Conservation (phyloP, 2,888 invertebrate species). For the Psylliodes chrysocephalus region DNA sequence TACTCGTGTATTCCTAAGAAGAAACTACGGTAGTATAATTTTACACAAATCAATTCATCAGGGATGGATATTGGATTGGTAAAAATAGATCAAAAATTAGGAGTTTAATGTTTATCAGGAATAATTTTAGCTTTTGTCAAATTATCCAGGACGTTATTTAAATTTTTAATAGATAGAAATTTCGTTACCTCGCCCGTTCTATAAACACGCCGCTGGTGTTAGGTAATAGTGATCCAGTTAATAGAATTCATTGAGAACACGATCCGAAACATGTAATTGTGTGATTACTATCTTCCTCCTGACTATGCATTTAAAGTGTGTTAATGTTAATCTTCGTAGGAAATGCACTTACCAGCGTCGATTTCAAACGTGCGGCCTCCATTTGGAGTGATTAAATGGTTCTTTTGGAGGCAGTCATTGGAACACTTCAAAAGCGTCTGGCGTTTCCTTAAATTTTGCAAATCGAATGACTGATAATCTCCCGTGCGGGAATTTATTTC, state of each 20-base stretch:
- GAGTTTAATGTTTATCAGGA: too few species aligned
- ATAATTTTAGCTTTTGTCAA: too few species aligned
- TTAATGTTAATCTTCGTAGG: constrained; percentile 29
- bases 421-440: constrained; percentile 6
- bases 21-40: too few species aligned
- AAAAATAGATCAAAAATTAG: too few species aligned
- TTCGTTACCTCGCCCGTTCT: background rate
- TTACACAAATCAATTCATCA: too few species aligned
- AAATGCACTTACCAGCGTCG: constrained; percentile 25
- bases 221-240: constrained; percentile 33
- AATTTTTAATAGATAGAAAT: too few species aligned
- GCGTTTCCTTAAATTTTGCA: constrained; percentile 4
- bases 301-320: constrained; percentile 22
- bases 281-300: constrained; percentile 36
- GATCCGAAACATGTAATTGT: constrained; percentile 34
- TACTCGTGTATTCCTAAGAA: too few species aligned
- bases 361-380: constrained; percentile 20
- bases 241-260: constrained; percentile 35
- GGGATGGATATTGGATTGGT: too few species aligned
- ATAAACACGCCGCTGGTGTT: constrained; percentile 12
- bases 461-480: background rate
- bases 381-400: constrained; percentile 21
- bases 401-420: constrained; percentile 1
- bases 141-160: too few species aligned
- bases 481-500: too few species aligned